These are phyloP conservation scores for Serinus canaria DNA, from an alignment of 2,113 vertebrate genomes.

Conservation along the genomic window DNA sequence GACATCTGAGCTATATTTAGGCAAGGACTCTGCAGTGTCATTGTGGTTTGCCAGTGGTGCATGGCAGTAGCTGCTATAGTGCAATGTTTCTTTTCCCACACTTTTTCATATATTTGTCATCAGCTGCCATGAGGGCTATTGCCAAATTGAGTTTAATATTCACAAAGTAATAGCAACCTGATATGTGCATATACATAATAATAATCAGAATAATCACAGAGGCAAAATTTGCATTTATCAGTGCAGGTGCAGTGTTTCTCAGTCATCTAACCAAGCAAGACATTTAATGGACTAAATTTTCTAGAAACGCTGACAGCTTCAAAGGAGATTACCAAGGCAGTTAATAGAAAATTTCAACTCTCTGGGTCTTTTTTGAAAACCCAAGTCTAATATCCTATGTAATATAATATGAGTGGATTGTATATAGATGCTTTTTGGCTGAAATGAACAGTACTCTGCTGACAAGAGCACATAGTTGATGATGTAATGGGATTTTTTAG, in stretches of 20 bases:
- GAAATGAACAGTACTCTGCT: not conserved
- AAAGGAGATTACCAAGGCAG: not conserved
- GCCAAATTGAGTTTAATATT: slow-evolving; percentile 29
- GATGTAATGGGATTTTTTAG: not conserved
- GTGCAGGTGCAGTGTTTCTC: slow-evolving; percentile 11
- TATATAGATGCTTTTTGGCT: not conserved
- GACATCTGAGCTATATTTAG: not conserved
- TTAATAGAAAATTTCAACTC: slow-evolving; percentile 22
- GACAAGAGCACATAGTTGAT: not conserved
- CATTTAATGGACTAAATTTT: slow-evolving; percentile 12
- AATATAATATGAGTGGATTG: not conserved
- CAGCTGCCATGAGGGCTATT: not conserved
- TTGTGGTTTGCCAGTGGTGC: not conserved
- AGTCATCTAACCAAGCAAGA: not conserved
- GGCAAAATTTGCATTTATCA: slow-evolving; percentile 11
- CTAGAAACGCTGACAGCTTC: slow-evolving; percentile 18
- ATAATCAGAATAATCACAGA: not conserved
- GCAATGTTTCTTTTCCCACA: not conserved
- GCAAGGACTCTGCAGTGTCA: not conserved
- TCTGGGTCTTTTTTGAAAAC: not conserved
- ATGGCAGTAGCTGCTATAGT: not conserved
- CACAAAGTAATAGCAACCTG: not conserved
- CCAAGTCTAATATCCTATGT: not conserved
- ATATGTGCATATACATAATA: not conserved
- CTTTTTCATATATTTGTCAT: slow-evolving; percentile 1